phyloP scores from a whole-genome alignment of 2,888 invertebrate genomes.

The Ophion costatus region DNA sequence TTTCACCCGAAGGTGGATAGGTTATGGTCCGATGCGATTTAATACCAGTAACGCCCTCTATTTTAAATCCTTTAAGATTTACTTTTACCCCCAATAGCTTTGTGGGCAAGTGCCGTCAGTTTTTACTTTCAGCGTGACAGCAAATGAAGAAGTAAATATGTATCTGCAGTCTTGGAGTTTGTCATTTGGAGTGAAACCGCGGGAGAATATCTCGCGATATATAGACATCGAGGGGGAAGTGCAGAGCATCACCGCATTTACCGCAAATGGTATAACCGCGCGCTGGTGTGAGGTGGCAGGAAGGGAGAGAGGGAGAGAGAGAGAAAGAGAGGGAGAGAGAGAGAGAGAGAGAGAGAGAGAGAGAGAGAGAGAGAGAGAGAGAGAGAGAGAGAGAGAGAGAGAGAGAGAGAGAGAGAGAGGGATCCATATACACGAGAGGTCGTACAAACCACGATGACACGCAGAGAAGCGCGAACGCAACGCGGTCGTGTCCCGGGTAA shows the following conservation, averaged over 20 bases:
- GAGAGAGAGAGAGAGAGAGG: conserved; percentile 5
- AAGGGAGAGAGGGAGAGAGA: conserved; percentile 2
- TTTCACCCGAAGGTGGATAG: too few relatives aligned
- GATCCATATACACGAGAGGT: conserved; percentile 35
- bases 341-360: conserved; percentile 6
- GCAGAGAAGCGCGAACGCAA: conserved; percentile 59
- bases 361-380: not conserved
- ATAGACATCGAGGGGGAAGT: conserved; percentile 34
- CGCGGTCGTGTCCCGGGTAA: conserved; percentile 80
- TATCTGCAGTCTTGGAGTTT: conserved; percentile 2
- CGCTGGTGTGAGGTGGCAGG: conserved; percentile 3
- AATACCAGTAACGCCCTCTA: too few relatives aligned
- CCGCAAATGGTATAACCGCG: conserved; percentile 61
- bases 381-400: conserved; percentile 9
- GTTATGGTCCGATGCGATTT: too few relatives aligned
- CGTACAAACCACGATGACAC: conserved; percentile 65
- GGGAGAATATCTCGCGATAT: conserved; percentile 48
- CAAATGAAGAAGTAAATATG: not conserved
- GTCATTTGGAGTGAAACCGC: conserved; percentile 36
- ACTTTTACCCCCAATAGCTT: too few relatives aligned
- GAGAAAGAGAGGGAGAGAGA: conserved; percentile 5
- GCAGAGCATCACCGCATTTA: conserved; percentile 59
- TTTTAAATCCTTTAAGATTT: too few relatives aligned
- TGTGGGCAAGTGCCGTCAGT: too few relatives aligned
- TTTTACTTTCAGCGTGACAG: not conserved